Evolutionary conservation across 2,797 vertebrate genomes (phyloP).

Genomic region (Alauda arvensis): DNA sequence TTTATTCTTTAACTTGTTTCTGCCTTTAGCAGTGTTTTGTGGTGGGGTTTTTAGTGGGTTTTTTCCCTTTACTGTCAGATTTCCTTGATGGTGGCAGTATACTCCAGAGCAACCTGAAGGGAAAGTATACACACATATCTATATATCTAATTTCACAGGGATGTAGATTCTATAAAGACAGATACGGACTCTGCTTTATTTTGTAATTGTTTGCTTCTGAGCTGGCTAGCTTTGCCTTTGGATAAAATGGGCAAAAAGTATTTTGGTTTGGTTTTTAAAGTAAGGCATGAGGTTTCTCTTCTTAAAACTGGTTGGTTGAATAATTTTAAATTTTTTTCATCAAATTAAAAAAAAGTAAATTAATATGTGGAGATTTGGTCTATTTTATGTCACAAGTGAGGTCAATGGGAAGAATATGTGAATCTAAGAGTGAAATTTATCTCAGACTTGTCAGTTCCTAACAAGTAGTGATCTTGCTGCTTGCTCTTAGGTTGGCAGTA

Average conservation of each 20-base stretch:
- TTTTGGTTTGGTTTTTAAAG: neutral
- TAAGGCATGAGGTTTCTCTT: neutral
- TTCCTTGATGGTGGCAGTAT: neutral
- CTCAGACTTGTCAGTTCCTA: neutral
- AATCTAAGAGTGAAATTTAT: neutral
- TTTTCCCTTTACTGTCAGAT: neutral
- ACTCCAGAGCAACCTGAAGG: neutral
- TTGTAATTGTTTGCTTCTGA: neutral
- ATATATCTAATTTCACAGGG: neutral
- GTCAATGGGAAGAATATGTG: neutral
- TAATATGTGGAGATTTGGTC: neutral
- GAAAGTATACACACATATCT: neutral
- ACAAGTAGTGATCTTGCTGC: neutral
- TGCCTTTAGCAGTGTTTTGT: neutral
- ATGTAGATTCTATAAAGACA: neutral
- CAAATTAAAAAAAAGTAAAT: neutral
- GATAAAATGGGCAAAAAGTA: neutral
- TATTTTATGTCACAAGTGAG: neutral
- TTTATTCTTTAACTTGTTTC: neutral
- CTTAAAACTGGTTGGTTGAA: neutral
- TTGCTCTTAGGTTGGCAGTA: neutral
- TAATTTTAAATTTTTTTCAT: neutral
- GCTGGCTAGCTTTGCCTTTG: neutral
- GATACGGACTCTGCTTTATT: neutral
- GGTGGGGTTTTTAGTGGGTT: neutral